Evolutionary conservation across 2,113 vertebrate genomes (phyloP).

Genomic region (Cyanocitta stelleri): DNA sequence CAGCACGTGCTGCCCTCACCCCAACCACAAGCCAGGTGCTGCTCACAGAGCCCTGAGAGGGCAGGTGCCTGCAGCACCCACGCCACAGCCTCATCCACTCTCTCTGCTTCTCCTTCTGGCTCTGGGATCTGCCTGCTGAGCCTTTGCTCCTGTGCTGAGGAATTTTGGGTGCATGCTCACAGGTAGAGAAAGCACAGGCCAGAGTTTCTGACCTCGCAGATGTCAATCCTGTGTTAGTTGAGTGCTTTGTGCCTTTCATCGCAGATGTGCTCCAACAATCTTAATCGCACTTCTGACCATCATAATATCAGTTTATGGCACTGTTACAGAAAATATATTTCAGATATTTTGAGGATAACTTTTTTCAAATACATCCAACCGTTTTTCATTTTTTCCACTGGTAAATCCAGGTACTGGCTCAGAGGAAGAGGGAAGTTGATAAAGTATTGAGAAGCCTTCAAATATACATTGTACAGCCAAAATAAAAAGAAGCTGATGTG

Average conservation of each 20-base stretch:
- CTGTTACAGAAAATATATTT: neutral
- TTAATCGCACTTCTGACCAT: neutral
- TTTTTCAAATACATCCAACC: neutral
- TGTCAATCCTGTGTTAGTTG: neutral
- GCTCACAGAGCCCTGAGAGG: neutral
- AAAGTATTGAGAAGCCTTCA: neutral
- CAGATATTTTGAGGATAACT: neutral
- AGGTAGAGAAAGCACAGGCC: neutral
- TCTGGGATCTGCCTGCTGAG: neutral
- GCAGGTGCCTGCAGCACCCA: neutral
- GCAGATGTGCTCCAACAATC: neutral
- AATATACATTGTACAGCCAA: neutral
- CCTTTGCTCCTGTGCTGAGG: neutral
- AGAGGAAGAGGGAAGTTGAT: neutral
- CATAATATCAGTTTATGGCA: neutral
- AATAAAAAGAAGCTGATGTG: neutral
- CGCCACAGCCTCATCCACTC: too few species aligned
- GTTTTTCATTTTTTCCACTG: neutral
- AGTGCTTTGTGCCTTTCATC: neutral
- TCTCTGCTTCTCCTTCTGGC: neutral
- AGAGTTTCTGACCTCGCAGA: neutral
- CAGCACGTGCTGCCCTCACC: fast-evolving
- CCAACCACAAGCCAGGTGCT: fast-evolving
- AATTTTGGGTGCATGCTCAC: fast-evolving
- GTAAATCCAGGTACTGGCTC: neutral